These are phyloP conservation scores for Trichacis sp. DNA, from an alignment of 2,888 invertebrate genomes.

Conservation along the genomic window DNA sequence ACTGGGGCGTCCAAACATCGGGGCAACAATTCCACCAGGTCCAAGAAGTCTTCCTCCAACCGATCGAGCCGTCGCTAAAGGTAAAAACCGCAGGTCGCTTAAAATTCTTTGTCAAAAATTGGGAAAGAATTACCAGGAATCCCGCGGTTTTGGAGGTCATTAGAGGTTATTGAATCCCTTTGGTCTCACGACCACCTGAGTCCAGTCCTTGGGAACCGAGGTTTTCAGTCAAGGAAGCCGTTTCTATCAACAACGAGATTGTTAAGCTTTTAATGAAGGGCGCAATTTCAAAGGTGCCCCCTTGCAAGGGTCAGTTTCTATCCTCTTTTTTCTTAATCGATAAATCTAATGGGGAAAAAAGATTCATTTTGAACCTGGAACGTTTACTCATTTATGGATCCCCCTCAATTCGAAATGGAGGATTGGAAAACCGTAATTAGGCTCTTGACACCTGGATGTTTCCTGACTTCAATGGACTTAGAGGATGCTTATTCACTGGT, in stretches of 20 bases:
- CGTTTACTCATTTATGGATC: conserved; percentile 10
- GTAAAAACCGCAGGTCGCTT: no score
- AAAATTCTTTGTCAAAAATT: no score
- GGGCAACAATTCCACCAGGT: no score
- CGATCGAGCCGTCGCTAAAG: no score
- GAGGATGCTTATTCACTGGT: conserved; percentile 20
- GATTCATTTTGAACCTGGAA: conserved; percentile 23
- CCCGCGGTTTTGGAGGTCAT: neutral
- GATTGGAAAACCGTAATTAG: conserved; percentile 15
- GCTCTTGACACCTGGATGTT: conserved; percentile 2
- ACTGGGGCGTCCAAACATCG: no score
- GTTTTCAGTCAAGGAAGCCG: neutral
- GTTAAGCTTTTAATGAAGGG: neutral
- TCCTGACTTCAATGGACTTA: conserved; percentile 9
- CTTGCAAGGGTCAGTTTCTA: conserved; percentile 5
- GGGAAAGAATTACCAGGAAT: conserved; percentile 6
- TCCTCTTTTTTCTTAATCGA: conserved; percentile 14
- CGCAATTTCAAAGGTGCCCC: neutral
- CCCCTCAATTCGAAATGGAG: conserved; percentile 23
- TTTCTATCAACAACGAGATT: conserved; percentile 1
- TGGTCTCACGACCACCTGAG: neutral
- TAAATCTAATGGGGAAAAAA: conserved; percentile 8
- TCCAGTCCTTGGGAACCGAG: neutral
- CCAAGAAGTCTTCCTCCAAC: no score
- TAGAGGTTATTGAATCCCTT: conserved; percentile 15